These are phyloP conservation scores for Microcebus jonahi DNA, from an alignment of 2,113 vertebrate species.

Conservation along the genomic window DNA sequence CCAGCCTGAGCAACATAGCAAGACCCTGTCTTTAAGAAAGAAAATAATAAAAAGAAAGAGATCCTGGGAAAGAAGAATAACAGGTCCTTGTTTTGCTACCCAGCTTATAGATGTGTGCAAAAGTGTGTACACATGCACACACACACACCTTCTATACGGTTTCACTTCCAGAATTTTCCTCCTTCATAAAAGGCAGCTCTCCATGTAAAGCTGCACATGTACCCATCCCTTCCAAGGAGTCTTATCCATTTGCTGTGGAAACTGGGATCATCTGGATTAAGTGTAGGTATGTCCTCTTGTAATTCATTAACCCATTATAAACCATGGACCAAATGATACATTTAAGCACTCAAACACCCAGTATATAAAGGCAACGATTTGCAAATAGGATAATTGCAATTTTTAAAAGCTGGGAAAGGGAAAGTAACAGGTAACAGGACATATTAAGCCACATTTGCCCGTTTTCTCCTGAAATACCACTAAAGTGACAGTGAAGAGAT, in stretches of 20 bases:
- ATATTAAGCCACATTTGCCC: neutral
- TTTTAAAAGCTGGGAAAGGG: neutral
- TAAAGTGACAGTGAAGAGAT: neutral
- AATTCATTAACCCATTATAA: neutral
- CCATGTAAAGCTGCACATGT: rapidly evolving
- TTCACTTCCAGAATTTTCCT: neutral
- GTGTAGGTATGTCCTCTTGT: neutral
- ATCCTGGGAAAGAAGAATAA: neutral
- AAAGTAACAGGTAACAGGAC: neutral
- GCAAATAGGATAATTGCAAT: neutral
- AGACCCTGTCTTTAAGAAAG: neutral
- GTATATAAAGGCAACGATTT: neutral
- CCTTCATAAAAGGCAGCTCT: neutral
- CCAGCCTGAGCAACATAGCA: neutral
- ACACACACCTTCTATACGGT: neutral
- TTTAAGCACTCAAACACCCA: neutral
- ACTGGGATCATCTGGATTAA: neutral
- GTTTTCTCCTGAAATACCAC: neutral
- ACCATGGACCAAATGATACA: neutral
- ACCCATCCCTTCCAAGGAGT: rapidly evolving
- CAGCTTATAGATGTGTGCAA: neutral
- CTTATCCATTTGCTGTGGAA: neutral
- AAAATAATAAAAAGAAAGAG: neutral
- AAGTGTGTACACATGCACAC: neutral
- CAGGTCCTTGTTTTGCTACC: neutral